Base-by-base conservation (phyloP, 92 coral and sea anemone genomes). In the Palythoa grandiflora region DNA sequence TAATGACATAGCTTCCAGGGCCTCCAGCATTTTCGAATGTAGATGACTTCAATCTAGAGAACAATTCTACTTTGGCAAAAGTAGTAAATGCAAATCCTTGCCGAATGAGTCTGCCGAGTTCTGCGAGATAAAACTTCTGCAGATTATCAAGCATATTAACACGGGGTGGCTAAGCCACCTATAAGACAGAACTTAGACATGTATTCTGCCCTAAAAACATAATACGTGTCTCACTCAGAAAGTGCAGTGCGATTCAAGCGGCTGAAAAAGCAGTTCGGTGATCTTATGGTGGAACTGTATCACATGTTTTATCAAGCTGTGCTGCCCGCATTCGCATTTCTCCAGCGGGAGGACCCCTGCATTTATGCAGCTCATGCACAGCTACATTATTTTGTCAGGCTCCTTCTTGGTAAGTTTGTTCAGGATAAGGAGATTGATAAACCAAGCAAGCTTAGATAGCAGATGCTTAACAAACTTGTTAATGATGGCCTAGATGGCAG, bases 301-400 rank as follows among this genome's bases (percentile, higher is more conserved):
- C 90, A 37, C 47, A 14, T 84, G 1, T 91, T 90, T 38, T 86
- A 52, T 57, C 90, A 86, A 39, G 83, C 90, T 16, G 89, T 84
- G 20, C 73, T 74, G 17, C 89, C 89, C 9, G 19, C 84, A 1
- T 89, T 89, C 38, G 86, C 47, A 28, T 28, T 90, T 75, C 88
- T 91, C 11, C 93, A 91, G 57, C 53, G 78, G 50, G 88, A 91
- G 39, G 93, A 91, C 47, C 89, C 88, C 51, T 87, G 88, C 83
- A 91, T 91, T 60, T 83, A 80, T 83, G 86, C 86, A 15, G 83
- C 76, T 1, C 55, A 87, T 70, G 83, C 55, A 77, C 85, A 87
- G 74, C 81, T 91, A 21, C 75, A 80, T 65, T 53, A 36, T 37
- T 83, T 91, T 76, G 57, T 87, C 35, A 78, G 16, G 71, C 44